These are phyloP conservation scores for Tragopan temminckii DNA, from an alignment of 2,797 vertebrate genomes.

Conservation along the genomic window DNA sequence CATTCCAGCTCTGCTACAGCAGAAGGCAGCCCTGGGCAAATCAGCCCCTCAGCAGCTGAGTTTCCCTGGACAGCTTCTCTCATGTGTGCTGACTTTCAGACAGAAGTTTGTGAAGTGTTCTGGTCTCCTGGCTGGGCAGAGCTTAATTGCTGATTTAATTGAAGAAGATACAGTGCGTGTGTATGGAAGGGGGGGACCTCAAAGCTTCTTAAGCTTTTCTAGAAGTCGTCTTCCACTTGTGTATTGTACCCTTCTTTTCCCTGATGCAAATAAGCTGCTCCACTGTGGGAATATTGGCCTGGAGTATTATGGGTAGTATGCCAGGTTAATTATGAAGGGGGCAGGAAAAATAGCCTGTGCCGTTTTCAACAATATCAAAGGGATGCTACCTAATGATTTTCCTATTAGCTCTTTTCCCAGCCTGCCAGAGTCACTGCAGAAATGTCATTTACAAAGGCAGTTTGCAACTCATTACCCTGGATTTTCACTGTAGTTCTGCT, in stretches of 20 bases:
- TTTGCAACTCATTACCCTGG: conserved; percentile 73
- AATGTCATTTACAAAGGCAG: conserved; percentile 67
- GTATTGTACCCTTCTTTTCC: background rate
- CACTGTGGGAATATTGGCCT: background rate
- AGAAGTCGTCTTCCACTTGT: background rate
- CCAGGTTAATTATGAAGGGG: conserved; percentile 55
- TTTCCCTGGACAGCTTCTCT: background rate
- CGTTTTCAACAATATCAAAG: conserved; percentile 61
- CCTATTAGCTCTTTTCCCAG: conserved; percentile 64
- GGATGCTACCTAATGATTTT: conserved; percentile 70
- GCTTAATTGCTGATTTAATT: background rate
- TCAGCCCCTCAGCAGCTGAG: background rate
- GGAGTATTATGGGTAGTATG: conserved; percentile 45
- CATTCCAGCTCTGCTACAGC: background rate
- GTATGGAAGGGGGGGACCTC: accelerated
- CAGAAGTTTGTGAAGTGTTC: background rate
- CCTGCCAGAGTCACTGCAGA: conserved; percentile 49
- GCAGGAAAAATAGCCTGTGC: conserved; percentile 51
- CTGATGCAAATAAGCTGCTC: background rate
- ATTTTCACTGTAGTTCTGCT: conserved; percentile 69
- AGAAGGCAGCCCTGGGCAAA: background rate
- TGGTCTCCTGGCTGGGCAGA: background rate
- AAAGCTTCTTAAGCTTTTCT: conserved; percentile 19
- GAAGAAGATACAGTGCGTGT: accelerated
- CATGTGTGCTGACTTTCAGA: background rate